These are phyloP conservation scores for Parazoanthus darwini DNA, from an alignment of 92 coral and sea anemone genomes.

Conservation along the genomic window DNA sequence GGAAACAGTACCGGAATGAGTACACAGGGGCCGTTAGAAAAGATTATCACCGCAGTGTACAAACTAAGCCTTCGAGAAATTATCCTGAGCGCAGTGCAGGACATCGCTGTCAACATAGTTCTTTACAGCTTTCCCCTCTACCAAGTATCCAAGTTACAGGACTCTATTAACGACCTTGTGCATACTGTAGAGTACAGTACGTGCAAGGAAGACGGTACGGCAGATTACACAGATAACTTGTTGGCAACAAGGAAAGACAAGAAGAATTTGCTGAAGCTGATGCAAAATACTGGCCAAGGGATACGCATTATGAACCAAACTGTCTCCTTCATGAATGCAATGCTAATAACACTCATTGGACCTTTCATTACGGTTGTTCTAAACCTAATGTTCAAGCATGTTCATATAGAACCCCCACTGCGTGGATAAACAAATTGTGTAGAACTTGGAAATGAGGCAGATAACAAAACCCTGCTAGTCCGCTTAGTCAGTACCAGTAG, in stretches of 20 bases:
- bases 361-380: constrained; percentile 40
- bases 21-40: background rate
- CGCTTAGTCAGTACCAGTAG: too few species aligned
- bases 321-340: constrained; percentile 38
- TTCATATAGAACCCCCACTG: constrained; percentile 30
- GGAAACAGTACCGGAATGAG: background rate
- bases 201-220: constrained; percentile 20
- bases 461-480: too few species aligned
- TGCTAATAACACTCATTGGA: constrained; percentile 35
- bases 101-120: constrained; percentile 40
- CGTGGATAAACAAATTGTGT: background rate
- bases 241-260: constrained; percentile 37
- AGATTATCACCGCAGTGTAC: constrained; percentile 26
- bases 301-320: constrained; percentile 33
- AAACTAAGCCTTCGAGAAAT: constrained; percentile 40
- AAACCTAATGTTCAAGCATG: constrained; percentile 49
- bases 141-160: constrained; percentile 38
- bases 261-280: background rate
- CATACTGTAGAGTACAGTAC: constrained; percentile 21
- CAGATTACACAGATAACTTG: background rate
- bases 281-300: constrained; percentile 8
- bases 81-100: constrained; percentile 32
- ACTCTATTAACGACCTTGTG: constrained; percentile 5
- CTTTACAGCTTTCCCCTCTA: constrained; percentile 44
- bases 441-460: too few species aligned